These are phyloP conservation scores for Micrastur ruficollis DNA, from an alignment of 2,797 vertebrate genomes.

Conservation along the genomic window DNA sequence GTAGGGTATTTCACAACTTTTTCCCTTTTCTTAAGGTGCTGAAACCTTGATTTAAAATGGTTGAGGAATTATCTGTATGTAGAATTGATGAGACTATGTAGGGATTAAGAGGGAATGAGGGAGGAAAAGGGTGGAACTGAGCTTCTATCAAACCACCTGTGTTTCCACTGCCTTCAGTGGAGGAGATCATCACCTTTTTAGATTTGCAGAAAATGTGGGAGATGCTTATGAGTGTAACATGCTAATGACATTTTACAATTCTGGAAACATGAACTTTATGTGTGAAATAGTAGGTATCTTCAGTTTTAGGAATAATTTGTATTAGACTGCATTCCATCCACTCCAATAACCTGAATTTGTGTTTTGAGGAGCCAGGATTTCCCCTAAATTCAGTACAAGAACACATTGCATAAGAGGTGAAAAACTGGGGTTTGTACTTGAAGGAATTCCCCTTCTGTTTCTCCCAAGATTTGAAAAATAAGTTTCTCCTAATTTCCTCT, in stretches of 20 bases:
- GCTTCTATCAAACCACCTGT: neutral
- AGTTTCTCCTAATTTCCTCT: neutral
- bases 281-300: neutral
- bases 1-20: neutral
- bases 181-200: neutral
- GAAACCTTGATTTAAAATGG: neutral
- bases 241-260: neutral
- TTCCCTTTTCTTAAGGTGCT: neutral
- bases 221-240: neutral
- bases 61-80: neutral
- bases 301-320: neutral
- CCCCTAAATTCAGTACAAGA: constrained; percentile 3
- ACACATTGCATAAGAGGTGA: neutral
- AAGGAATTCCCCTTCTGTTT: neutral
- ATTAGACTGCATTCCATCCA: neutral
- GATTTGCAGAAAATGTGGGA: neutral
- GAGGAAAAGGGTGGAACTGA: neutral
- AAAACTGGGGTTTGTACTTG: constrained; percentile 19
- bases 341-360: neutral
- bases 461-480: constrained; percentile 14
- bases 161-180: neutral
- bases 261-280: neutral
- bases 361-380: neutral
- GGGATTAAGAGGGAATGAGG: neutral
- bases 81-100: neutral